Base-by-base conservation (phyloP, 2,113 vertebrate genomes). In the Sialia sialis region DNA sequence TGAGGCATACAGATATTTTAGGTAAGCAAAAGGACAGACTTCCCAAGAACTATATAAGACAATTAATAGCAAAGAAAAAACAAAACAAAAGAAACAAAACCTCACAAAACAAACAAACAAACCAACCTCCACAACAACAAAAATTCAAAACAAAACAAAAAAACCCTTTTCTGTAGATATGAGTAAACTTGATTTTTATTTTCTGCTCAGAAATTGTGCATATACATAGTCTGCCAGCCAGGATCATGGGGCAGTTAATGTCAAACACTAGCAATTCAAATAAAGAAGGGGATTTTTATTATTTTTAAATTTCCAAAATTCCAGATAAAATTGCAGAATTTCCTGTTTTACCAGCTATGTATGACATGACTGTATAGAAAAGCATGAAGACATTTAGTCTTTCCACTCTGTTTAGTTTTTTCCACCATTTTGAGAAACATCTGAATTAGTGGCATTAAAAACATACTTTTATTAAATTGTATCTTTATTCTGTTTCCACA, bases 241-340 rank as follows among this genome's bases (percentile, higher is more conserved):
- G 30, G 16, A 85, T 52, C 25, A 86, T 6, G 5, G 6, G 9
- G 4, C 10, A 70, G 51, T 38, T 67, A 41, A 46, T 87, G 74
- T 10, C 9, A 81, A 76, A 87, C 55, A 63, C 14, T 69, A 80
- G 6, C 8, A 52, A 77, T 41, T 73, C 8, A 83, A 80, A 54
- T 36, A 54, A 51, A 58, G 0, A 4, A 30, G 15, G 5, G 0
- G 1, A n/a, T 59, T 49, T 38, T 51, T 9, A 26, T 11, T 49
- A 8, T 68, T 92, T 62, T 69, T 0, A 20, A 10, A 38, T 78
- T 38, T 63, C 12, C 46, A 69, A 9, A 4, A 44, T 74, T 12
- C 32, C 48, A 59, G 30, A 89, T 43, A 82, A 86, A 91, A 51
- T 2, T 26, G 17, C 10, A 49, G 22, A 41, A 63, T 79, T 89